These are phyloP conservation scores for Ladona fulva DNA, from an alignment of 1,140 invertebrate genomes.

Conservation along the genomic window DNA sequence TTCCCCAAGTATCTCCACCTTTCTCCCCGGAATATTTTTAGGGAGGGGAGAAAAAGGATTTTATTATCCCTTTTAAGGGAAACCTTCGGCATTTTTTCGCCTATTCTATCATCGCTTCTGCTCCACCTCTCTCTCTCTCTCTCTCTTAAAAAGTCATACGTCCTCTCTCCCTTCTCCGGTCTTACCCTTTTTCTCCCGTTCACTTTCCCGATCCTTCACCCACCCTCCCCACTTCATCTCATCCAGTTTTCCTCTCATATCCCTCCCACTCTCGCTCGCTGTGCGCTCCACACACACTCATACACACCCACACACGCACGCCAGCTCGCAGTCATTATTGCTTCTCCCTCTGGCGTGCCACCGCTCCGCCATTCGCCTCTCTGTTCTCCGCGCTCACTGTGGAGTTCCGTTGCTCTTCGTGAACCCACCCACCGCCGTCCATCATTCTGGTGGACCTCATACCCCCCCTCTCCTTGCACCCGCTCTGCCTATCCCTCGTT, in stretches of 20 bases:
- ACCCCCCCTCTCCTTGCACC: conserved; percentile 18
- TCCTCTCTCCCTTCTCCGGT: too few species aligned
- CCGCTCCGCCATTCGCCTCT: conserved; percentile 19
- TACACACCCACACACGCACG: neutral
- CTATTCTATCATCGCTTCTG: too few species aligned
- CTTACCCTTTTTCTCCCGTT: too few species aligned
- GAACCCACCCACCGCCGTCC: conserved; percentile 3
- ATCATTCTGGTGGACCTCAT: conserved; percentile 18
- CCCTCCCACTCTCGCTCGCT: neutral
- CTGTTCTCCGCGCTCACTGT: neutral
- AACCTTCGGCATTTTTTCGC: too few species aligned
- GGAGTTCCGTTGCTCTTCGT: conserved; percentile 2
- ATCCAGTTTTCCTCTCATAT: neutral
- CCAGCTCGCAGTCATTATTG: conserved; percentile 3
- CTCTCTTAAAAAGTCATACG: neutral
- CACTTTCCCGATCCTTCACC: too few species aligned
- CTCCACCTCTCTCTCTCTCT: neutral
- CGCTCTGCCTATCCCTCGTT: conserved; percentile 23
- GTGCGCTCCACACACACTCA: neutral
- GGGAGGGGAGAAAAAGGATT: too few species aligned
- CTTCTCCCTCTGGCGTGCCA: conserved; percentile 1
- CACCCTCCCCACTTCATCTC: neutral
- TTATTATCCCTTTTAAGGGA: too few species aligned
- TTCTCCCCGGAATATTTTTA: too few species aligned
- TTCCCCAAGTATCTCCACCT: too few species aligned